Conservation (phyloP, 2,888 invertebrate species). For the Pandemis heparana region DNA sequence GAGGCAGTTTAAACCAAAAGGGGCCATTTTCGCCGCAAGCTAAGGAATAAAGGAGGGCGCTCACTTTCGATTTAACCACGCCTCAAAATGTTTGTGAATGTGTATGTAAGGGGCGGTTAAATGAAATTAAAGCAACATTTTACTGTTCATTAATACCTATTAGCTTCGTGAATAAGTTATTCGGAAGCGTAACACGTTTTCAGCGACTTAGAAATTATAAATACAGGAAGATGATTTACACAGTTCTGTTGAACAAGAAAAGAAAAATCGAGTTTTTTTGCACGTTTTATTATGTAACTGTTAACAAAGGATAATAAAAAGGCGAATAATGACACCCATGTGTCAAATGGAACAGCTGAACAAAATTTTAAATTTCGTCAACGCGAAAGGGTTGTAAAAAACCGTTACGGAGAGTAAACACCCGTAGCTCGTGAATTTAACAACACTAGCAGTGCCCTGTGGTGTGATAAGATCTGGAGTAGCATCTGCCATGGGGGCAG, state of each 20-base stretch:
- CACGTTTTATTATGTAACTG: background rate
- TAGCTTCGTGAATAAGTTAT: conserved; percentile 27
- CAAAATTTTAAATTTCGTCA: conserved; percentile 40
- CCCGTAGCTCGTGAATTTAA: conserved; percentile 66
- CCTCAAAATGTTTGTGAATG: conserved; percentile 70
- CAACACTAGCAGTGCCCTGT: conserved; percentile 77
- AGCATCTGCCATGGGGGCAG: conserved; percentile 75
- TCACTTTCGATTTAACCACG: conserved; percentile 71
- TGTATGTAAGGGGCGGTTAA: conserved; percentile 50
- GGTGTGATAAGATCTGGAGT: conserved; percentile 79
- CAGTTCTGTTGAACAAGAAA: background rate
- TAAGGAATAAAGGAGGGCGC: conserved; percentile 69
- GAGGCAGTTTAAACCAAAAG: conserved; percentile 66
- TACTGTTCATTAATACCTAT: conserved; percentile 27
- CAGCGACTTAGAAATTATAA: background rate
- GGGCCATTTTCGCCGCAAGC: conserved; percentile 77
- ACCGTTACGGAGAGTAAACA: conserved; percentile 79
- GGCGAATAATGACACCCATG: conserved; percentile 24
- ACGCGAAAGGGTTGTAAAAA: conserved; percentile 59
- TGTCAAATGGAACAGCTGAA: conserved; percentile 37
- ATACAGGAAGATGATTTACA: background rate
- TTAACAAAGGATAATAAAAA: conserved; percentile 16
- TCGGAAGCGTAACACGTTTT: background rate
- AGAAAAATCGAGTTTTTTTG: background rate
- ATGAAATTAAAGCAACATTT: conserved; percentile 46